Base-by-base conservation (phyloP, 1,140 invertebrate species). In the Trialeurodes vaporariorum region DNA sequence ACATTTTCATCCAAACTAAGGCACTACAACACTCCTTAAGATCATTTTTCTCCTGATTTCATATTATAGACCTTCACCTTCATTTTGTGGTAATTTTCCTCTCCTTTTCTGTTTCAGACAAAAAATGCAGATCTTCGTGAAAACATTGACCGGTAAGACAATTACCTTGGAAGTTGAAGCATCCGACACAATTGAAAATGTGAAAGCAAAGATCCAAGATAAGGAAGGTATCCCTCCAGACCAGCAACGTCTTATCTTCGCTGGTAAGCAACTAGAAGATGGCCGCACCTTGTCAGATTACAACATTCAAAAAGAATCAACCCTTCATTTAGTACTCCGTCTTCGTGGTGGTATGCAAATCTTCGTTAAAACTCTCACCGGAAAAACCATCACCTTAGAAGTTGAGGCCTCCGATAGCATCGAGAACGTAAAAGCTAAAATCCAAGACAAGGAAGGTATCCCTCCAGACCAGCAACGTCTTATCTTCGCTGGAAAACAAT, bases 101-200 rank as follows among this genome's bases (percentile, higher is more conserved):
- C 17, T 2, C 65, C 49, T 26, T 71, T 67, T 34, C 65, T 27
- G 25, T 21, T 66, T 49, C 27, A 66, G n/a, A 22, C 66, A 61
- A 34, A 69, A 68, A 67, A 95, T 95, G 93, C 93, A 95, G 84
- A 94, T 95, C 75, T 95, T 95, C 79, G 93, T 95, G n/a, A 94
- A 94, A 79, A 94, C 92, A 74, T 83, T 94, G 60, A 94, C 92
- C 74, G 93, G 92, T 69, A 96, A 96, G 81, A 96, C 92, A 79
- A 95, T 96, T 80, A 94, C 93, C 71, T 86, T 95, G 72, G 93
- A 95, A 83, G 93, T 94, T 72, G 92, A 96, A 76, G 86, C 87
- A 22, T 92, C 89, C 63, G 92, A 96, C 78, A 93, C 93, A 25
- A 95, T 96, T 76, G 91, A 95, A 80, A 93, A 95, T 89, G 92